Evolutionary conservation across 2,113 vertebrate genomes (phyloP), one percentile per base, ranked within the genome.

Genomic region (Pterocles burchelli): DNA sequence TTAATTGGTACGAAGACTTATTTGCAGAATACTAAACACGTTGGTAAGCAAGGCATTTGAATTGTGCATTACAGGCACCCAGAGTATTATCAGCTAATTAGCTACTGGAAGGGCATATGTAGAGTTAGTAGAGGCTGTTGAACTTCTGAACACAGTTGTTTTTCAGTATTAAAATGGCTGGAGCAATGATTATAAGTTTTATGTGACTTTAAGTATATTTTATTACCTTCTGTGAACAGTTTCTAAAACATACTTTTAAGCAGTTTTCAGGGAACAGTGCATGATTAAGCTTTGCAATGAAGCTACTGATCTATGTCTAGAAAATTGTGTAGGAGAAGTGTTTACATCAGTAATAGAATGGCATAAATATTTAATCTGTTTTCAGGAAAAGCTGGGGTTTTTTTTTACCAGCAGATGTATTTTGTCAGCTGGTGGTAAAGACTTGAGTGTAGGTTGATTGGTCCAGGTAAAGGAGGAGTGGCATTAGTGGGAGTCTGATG

Each of bases 1-100:
- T 96, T 98, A 97, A 97, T 96, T 98, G 93, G 83, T 68, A 17
- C 24, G 41, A 92, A 96, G 91, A 96, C 91, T 96, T 98, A 97
- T 96, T 97, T 97, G 68, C 91, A 48, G 92, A 97, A 97, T 97
- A 74, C 85, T 94, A 95, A 97, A 95, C 67, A 95, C 83, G 74
- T 83, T 96, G 65, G 77, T 89, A 95, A 97, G 85, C 90, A 88
- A 95, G 70, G 70, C 86, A 94, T 89, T 95, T 94, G 77, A 93
- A 83, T 96, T 88, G 74, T 90, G 92, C 67, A 31, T 95, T 95
- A 67, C 90, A 96, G 96, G 75, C 79, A 77, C 48, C 90, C 54
- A 14, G 78, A 94, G 67, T 94, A 96, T 83, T 93, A 95, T 92
- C 92, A 92, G 79, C 94, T 97, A 97, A 98, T 98, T 97, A 97